Percentiles rank a stretch among this genome's conserved stretches.
Evolutionary conservation across 2,113 vertebrate genomes (phyloP).

Genomic region (Ia io): DNA sequence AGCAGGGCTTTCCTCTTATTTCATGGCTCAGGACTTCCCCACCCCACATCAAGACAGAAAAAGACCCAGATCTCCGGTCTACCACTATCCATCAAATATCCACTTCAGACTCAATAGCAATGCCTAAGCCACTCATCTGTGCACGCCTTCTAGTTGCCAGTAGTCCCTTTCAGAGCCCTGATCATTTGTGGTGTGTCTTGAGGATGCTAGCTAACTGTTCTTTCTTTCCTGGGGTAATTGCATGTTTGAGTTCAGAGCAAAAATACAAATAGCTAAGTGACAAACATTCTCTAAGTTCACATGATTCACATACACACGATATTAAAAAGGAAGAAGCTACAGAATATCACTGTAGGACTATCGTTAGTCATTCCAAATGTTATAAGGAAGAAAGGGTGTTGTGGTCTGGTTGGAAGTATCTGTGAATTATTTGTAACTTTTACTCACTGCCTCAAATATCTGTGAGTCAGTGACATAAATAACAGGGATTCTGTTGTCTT

Average conservation of each 20-base stretch:
- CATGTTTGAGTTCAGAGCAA: constrained; percentile 64
- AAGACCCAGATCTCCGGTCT: background rate
- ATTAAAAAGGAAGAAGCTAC: background rate
- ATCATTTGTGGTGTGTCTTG: background rate
- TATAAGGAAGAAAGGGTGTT: background rate
- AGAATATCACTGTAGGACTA: background rate
- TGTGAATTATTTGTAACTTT: background rate
- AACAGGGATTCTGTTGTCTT: background rate
- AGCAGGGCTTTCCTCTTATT: background rate
- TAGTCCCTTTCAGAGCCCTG: background rate
- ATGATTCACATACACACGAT: background rate
- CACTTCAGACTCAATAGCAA: background rate
- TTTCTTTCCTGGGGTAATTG: constrained; percentile 59
- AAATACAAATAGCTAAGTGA: constrained; percentile 66
- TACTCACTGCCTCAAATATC: background rate
- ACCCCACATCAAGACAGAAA: background rate
- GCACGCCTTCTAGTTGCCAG: background rate
- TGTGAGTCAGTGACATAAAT: background rate
- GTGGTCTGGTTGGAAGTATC: background rate
- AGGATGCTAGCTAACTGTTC: background rate
- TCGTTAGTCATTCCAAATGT: constrained; percentile 32
- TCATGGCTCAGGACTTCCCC: background rate
- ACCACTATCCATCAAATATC: no score
- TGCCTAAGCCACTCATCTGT: background rate
- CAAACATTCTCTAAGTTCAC: constrained; percentile 50